Evolutionary conservation across 2,113 vertebrate genomes (phyloP).

Genomic region (Bubo bubo): DNA sequence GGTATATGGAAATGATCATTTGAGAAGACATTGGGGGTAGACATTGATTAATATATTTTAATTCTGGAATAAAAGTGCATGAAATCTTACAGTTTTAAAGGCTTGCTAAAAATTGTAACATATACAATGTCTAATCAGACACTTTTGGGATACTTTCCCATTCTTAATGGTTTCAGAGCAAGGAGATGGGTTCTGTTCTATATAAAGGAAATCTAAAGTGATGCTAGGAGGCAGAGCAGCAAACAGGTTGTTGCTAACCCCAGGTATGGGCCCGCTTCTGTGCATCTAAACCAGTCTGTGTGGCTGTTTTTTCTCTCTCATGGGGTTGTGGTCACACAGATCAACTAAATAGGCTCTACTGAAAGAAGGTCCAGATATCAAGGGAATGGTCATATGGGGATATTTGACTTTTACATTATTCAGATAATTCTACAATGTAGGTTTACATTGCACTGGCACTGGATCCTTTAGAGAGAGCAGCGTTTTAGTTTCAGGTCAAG

Average conservation of each 20-base stretch:
- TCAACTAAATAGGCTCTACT: background rate
- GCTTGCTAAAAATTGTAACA: background rate
- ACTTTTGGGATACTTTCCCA: background rate
- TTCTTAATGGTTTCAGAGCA: background rate
- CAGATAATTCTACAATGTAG: background rate
- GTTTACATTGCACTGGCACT: background rate
- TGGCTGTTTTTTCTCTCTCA: background rate
- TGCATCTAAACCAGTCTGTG: background rate
- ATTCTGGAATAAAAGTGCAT: background rate
- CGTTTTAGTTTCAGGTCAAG: background rate
- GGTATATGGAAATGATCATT: background rate
- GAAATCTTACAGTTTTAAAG: background rate
- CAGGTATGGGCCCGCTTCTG: background rate
- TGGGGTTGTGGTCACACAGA: background rate
- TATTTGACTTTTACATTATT: background rate
- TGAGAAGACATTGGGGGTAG: background rate
- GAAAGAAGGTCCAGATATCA: background rate
- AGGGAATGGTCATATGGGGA: background rate
- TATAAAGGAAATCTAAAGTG: background rate
- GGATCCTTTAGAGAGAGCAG: background rate
- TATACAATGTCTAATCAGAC: background rate
- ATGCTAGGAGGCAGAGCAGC: background rate
- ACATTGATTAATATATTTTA: background rate
- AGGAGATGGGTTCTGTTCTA: background rate
- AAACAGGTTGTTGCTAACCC: background rate